Conservation (phyloP, 2,888 invertebrate species). For the Pogonocherus hispidulus region DNA sequence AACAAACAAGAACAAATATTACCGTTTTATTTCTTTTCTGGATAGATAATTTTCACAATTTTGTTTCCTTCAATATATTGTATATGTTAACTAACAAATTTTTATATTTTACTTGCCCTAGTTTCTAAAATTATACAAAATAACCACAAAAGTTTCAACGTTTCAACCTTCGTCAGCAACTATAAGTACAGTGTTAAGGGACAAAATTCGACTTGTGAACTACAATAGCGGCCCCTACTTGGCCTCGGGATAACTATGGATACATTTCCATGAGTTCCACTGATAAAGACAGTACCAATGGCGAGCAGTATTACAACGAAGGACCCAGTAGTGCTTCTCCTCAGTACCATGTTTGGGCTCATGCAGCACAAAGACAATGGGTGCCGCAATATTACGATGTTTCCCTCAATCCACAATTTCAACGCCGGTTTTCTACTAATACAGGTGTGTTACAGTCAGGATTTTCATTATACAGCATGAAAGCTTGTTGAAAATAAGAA, state of each 20-base stretch:
- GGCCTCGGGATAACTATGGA: slow-evolving; percentile 72
- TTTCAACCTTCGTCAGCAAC: not conserved
- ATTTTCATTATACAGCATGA: not conserved
- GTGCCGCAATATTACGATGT: slow-evolving; percentile 10
- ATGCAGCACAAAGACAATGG: slow-evolving; percentile 30
- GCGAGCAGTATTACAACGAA: slow-evolving; percentile 50
- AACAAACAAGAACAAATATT: too few species aligned
- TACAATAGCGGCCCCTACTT: slow-evolving; percentile 65
- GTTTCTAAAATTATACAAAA: not conserved
- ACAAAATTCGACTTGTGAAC: slow-evolving; percentile 14
- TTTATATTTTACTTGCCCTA: not conserved
- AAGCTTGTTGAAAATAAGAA: too few species aligned
- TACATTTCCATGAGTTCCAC: slow-evolving; percentile 71
- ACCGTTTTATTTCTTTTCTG: too few species aligned
- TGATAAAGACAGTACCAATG: slow-evolving; percentile 41
- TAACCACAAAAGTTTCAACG: not conserved
- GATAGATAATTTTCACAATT: too few species aligned
- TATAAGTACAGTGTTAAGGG: slow-evolving; percentile 5
- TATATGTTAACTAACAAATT: not conserved
- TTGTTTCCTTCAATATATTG: too few species aligned
- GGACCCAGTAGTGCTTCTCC: slow-evolving; percentile 30
- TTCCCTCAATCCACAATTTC: slow-evolving; percentile 6
- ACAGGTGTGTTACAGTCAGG: slow-evolving; percentile 3
- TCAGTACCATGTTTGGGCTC: slow-evolving; percentile 28
- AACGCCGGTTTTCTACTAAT: slow-evolving; percentile 11